Evolutionary conservation across 2,888 invertebrate genomes (phyloP).

Genomic region (Tenthredo livida): DNA sequence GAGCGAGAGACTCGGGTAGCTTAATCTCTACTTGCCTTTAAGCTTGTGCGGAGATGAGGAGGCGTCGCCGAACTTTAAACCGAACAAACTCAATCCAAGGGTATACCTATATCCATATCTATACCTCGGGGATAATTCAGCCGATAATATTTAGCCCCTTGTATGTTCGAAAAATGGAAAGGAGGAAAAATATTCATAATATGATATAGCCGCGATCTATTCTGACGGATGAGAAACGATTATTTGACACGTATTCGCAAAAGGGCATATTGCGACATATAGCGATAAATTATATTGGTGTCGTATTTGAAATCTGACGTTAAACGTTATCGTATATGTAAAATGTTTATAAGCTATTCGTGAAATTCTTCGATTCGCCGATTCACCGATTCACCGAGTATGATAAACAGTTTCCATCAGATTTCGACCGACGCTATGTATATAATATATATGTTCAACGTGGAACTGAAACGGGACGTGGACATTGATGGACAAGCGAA

Average conservation of each 20-base stretch:
- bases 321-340: slow-evolving; percentile 38
- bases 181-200: not conserved
- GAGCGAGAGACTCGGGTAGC: slow-evolving; percentile 33
- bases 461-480: slow-evolving; percentile 65
- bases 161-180: not conserved
- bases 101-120: too few relatives aligned
- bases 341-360: slow-evolving; percentile 41
- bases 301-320: slow-evolving; percentile 10
- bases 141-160: not conserved
- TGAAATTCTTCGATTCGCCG: slow-evolving; percentile 21
- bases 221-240: not conserved
- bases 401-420: slow-evolving; percentile 73
- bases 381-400: slow-evolving; percentile 61
- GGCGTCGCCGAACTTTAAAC: slow-evolving; percentile 32
- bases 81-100: slow-evolving; percentile 19
- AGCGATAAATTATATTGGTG: slow-evolving; percentile 19
- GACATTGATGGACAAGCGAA: slow-evolving; percentile 78
- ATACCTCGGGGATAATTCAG: not conserved
- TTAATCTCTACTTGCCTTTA: slow-evolving; percentile 58
- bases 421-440: slow-evolving; percentile 67
- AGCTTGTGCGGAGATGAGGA: slow-evolving; percentile 31
- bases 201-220: too few relatives aligned
- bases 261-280: not conserved
- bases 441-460: slow-evolving; percentile 67
- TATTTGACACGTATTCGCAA: not conserved